Conservation (phyloP, 2,113 vertebrate species). For the Anser brachyrhynchus region DNA sequence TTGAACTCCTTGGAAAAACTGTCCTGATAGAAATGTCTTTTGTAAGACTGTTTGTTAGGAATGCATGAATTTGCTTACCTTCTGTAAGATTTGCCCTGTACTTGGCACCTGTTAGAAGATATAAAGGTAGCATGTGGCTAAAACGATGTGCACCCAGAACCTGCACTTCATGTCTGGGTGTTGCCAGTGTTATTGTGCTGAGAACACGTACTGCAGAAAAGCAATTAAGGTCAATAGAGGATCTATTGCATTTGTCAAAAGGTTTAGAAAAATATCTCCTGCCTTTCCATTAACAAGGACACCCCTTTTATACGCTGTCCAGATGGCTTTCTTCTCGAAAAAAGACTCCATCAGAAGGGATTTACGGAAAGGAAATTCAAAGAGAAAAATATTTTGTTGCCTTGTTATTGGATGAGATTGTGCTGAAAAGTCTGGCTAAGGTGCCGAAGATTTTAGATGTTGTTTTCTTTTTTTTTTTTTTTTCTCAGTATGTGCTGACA, state of each 20-base stretch:
- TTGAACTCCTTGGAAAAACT: not conserved
- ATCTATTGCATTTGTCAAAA: not conserved
- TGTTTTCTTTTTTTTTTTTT: not conserved
- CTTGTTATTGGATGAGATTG: not conserved
- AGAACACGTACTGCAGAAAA: not conserved
- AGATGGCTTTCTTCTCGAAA: not conserved
- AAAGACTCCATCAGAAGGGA: not conserved
- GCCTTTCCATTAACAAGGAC: not conserved
- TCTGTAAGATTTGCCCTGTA: not conserved
- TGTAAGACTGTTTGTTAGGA: not conserved
- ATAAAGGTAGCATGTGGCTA: not conserved
- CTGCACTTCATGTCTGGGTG: not conserved
- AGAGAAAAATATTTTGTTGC: not conserved
- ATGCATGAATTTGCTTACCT: not conserved
- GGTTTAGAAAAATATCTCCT: not conserved
- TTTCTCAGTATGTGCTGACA: slow-evolving; percentile 78
- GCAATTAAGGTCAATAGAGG: not conserved
- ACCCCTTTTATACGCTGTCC: not conserved
- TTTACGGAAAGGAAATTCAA: not conserved
- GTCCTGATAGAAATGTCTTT: not conserved
- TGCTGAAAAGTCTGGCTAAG: not conserved
- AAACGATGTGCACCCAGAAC: rapidly evolving
- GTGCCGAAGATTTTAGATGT: not conserved
- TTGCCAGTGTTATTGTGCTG: not conserved
- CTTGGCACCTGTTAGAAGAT: not conserved